Conservation (phyloP, 2,113 vertebrate species). For the Cynocephalus volans region DNA sequence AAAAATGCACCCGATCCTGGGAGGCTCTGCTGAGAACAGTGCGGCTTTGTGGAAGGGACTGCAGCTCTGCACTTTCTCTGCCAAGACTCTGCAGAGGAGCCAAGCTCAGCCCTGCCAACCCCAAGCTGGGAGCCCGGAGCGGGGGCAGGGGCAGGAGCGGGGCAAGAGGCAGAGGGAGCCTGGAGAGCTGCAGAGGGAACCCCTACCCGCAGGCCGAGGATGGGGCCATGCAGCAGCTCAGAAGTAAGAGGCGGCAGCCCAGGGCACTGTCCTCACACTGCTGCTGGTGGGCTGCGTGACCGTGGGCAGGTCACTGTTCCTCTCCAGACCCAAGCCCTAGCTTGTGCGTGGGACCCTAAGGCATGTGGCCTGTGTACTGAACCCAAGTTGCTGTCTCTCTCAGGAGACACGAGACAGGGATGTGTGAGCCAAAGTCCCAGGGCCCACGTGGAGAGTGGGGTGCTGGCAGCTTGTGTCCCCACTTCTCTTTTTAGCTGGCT, state of each 20-base stretch:
- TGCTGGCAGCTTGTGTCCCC: background rate
- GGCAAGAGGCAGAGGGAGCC: background rate
- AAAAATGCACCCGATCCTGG: constrained; percentile 89
- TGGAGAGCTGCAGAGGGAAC: background rate
- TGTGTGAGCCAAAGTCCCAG: background rate
- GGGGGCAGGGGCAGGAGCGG: background rate
- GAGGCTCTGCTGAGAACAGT: constrained; percentile 90
- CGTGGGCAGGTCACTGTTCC: background rate
- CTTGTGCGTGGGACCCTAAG: background rate
- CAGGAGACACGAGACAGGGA: background rate
- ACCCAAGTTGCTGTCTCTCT: rapidly evolving
- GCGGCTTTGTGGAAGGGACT: constrained; percentile 90
- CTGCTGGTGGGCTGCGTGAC: background rate
- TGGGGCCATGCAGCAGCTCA: background rate
- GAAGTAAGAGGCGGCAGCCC: background rate
- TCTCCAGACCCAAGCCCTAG: background rate
- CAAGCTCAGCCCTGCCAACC: constrained; percentile 81
- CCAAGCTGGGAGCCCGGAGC: background rate
- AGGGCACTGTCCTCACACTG: background rate
- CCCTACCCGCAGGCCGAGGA: background rate
- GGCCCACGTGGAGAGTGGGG: too few species aligned
- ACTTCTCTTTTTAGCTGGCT: too few species aligned
- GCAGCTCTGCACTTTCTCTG: constrained; percentile 85
- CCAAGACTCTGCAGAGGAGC: constrained; percentile 85
- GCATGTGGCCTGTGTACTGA: background rate